A percentile compares a stretch with the other conserved stretches of the same genome.
phyloP scores from a whole-genome alignment of 2,888 invertebrate species.

The Drosophila colorata region DNA sequence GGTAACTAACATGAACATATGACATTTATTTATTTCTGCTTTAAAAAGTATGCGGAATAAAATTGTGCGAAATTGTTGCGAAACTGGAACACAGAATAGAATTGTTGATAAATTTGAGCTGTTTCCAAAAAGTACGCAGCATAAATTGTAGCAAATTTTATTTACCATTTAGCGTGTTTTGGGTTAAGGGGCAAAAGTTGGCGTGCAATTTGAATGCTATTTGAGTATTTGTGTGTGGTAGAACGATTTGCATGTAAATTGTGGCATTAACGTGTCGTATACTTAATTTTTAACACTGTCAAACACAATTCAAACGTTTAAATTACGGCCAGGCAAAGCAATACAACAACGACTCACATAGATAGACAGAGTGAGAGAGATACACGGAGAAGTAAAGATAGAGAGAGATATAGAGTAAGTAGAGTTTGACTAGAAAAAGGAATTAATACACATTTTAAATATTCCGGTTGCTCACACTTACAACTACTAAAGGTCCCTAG shows the following conservation, averaged over 20 bases:
- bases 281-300: slow-evolving; percentile 64
- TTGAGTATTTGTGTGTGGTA: slow-evolving; percentile 5
- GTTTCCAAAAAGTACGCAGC: slow-evolving; percentile 1
- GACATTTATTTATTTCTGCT: too few species aligned
- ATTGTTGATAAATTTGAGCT: not conserved
- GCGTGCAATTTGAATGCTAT: slow-evolving; percentile 51
- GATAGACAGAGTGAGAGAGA: slow-evolving; percentile 24
- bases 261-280: slow-evolving; percentile 54
- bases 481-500: slow-evolving; percentile 25
- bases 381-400: slow-evolving; percentile 15
- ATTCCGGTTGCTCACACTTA: slow-evolving; percentile 31
- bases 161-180: not conserved
- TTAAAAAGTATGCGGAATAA: too few species aligned
- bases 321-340: slow-evolving; percentile 85
- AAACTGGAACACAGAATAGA: not conserved
- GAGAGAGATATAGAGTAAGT: slow-evolving; percentile 7
- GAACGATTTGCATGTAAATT: slow-evolving; percentile 26
- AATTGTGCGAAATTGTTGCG: not conserved
- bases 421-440: slow-evolving; percentile 32
- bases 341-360: slow-evolving; percentile 82
- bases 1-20: not conserved
- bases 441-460: slow-evolving; percentile 17
- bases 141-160: slow-evolving; percentile 20
- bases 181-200: slow-evolving; percentile 13
- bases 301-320: slow-evolving; percentile 75